Evolutionary conservation across 2,888 invertebrate species (phyloP), one percentile per base, ranked within the genome.

Genomic region (Trissolcus brochymenae): DNA sequence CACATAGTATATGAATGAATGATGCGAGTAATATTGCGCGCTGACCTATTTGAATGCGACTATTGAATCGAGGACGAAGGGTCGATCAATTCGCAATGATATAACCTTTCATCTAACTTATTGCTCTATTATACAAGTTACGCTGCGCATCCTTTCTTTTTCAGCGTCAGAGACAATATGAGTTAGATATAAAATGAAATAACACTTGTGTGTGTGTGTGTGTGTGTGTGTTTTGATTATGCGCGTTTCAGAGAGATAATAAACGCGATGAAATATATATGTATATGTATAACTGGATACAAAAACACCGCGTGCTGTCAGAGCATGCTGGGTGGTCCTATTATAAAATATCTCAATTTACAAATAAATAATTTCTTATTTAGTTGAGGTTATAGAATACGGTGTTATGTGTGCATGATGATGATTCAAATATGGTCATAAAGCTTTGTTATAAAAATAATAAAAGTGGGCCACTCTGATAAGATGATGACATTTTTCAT

Each of bases 241-340:
- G 59, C 43, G 50, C 25, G 21, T 7, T 50, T 46, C 59, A 53
- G 67, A 80, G 73, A 79, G 78, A 74, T 78, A 70, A 75, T 81
- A 79, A 80, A 80, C 76, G 70, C 64, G 60, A 72, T 66, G 65
- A 79, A 78, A 80, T 80, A 77, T 79, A 82, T 35, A 35, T 35
- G 83, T 83, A 82, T 35, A 25, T 25, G 0, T 25, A 25, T 25
- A 25, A 25, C 35, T 35, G 9, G 35, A 35, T 35, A 83, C 82
- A 83, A 84, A 80, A 78, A 75, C 78, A 79, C 76, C 76, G 79
- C 72, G 68, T 64, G 59, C 40, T 40, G 60, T 46, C 60, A 54
- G 54, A 43, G 21, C 49, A 7, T 25, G 41, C 67, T 71, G 76
- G 71, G 76, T 76, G 76, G 76, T 76, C 76, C 17, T 71, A n/a